These are phyloP conservation scores for Aphaenogaster rudis DNA, from an alignment of 1,140 invertebrate species.

Conservation along the genomic window DNA sequence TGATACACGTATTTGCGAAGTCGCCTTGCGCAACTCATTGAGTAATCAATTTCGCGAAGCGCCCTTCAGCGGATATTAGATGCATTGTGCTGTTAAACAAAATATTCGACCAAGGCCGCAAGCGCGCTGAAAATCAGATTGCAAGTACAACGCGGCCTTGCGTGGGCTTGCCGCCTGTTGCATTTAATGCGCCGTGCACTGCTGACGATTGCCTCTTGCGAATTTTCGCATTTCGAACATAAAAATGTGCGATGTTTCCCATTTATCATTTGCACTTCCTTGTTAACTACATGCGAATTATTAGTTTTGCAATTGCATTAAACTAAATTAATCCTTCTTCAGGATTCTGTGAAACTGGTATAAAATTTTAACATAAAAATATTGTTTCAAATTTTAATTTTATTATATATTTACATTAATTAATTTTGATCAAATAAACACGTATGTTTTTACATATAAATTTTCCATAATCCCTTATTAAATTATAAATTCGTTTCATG, in stretches of 20 bases:
- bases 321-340: background rate
- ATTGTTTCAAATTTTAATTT: background rate
- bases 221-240: background rate
- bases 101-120: slow-evolving; percentile 37
- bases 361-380: background rate
- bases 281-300: background rate
- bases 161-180: background rate
- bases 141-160: background rate
- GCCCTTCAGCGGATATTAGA: slow-evolving; percentile 28
- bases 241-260: background rate
- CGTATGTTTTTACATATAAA: background rate
- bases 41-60: background rate
- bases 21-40: slow-evolving; percentile 6
- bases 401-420: background rate
- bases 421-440: background rate
- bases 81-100: slow-evolving; percentile 25
- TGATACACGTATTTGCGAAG: slow-evolving; percentile 6
- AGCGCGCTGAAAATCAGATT: slow-evolving; percentile 32
- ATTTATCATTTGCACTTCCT: background rate
- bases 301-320: background rate
- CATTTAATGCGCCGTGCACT: background rate
- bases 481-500: background rate
- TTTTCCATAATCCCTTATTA: background rate
- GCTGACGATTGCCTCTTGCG: background rate
- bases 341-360: background rate